These are phyloP conservation scores for Stenichneumon culpator DNA, from an alignment of 2,888 invertebrate genomes.

Conservation along the genomic window DNA sequence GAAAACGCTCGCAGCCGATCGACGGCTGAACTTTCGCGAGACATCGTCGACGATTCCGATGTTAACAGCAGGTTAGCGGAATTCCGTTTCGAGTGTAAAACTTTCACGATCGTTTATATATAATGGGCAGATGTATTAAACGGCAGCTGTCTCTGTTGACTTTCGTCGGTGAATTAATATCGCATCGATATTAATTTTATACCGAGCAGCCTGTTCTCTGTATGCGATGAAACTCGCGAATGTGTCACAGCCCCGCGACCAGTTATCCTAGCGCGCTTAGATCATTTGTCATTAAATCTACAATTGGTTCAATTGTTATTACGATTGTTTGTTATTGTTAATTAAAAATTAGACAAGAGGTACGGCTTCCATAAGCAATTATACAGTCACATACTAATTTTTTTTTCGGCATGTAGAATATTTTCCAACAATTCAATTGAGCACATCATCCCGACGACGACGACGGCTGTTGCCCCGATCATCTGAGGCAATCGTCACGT, in stretches of 20 bases:
- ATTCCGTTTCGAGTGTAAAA: slow-evolving; percentile 17
- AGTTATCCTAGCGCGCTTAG: no score
- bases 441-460: no score
- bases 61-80: slow-evolving; percentile 8
- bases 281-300: no score
- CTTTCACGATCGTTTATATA: slow-evolving; percentile 54
- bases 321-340: no score
- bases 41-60: slow-evolving; percentile 23
- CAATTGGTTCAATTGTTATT: no score
- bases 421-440: neutral
- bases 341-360: no score
- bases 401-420: neutral
- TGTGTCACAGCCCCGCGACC: no score
- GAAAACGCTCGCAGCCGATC: neutral
- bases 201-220: neutral
- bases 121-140: slow-evolving; percentile 9
- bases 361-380: no score
- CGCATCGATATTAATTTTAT: slow-evolving; percentile 6
- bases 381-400: neutral
- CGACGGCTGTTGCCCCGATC: no score
- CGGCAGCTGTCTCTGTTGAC: slow-evolving; percentile 55
- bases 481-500: slow-evolving; percentile 4
- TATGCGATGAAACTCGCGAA: no score
- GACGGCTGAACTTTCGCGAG: slow-evolving; percentile 13
- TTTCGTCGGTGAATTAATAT: slow-evolving; percentile 29